Percentiles rank a stretch among this genome's conserved stretches.
Evolutionary conservation across 2,113 vertebrate genomes (phyloP).

Genomic region (Marmota flaviventris): DNA sequence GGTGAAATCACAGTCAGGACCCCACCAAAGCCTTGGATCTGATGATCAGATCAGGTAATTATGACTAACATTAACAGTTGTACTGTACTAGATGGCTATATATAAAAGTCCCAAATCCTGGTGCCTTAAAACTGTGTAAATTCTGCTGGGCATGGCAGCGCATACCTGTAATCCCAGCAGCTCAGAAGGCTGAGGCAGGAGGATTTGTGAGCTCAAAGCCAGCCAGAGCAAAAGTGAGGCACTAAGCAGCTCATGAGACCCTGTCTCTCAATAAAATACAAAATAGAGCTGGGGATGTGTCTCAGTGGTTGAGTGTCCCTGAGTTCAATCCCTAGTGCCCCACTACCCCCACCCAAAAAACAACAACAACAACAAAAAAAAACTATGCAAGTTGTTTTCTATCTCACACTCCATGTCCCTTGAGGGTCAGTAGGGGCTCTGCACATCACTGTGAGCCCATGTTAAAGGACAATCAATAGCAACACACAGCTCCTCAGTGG

Average conservation of each 20-base stretch:
- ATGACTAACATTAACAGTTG: not conserved
- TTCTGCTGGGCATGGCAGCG: too few species aligned
- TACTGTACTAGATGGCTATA: not conserved
- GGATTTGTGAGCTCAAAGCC: too few species aligned
- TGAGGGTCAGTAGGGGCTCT: not conserved
- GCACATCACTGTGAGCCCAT: not conserved
- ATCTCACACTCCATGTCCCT: not conserved
- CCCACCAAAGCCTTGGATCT: conserved; percentile 1
- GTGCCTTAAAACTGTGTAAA: not conserved
- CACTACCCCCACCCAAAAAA: too few species aligned
- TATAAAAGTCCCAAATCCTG: not conserved
- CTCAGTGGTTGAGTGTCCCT: too few species aligned
- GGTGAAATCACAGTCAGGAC: not conserved
- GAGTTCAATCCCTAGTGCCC: too few species aligned
- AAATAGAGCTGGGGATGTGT: too few species aligned
- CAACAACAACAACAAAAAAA: too few species aligned
- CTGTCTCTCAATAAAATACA: too few species aligned
- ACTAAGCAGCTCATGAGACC: too few species aligned
- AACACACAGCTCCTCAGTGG: not conserved
- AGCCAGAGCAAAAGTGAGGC: too few species aligned
- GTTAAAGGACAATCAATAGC: not conserved
- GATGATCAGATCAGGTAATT: not conserved
- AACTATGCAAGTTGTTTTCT: not conserved
- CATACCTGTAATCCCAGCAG: too few species aligned
- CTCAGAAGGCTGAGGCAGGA: too few species aligned